phyloP scores from a whole-genome alignment of 2,797 vertebrate species.

The Rhinatrema bivittatum region DNA sequence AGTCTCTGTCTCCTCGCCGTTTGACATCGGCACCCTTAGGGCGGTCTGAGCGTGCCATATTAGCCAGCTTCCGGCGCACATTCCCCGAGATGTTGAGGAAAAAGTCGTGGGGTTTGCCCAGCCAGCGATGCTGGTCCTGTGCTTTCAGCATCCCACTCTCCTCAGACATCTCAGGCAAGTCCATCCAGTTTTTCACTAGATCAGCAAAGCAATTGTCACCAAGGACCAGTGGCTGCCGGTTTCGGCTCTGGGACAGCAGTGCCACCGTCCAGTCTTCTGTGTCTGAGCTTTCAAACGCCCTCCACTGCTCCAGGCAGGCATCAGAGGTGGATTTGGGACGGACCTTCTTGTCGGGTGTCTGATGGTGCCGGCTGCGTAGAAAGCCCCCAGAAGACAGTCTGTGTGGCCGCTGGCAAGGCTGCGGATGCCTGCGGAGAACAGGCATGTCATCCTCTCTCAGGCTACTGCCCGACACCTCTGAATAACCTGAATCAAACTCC shows the following conservation, averaged over 20 bases:
- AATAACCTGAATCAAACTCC: constrained; percentile 91
- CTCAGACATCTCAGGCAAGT: constrained; percentile 76
- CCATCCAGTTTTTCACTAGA: constrained; percentile 97
- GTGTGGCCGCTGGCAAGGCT: constrained; percentile 50
- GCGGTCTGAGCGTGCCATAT: constrained; percentile 65
- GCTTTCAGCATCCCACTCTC: constrained; percentile 57
- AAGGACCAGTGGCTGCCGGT: constrained; percentile 85
- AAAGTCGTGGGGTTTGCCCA: constrained; percentile 79
- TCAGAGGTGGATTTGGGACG: constrained; percentile 92
- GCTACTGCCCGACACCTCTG: constrained; percentile 73
- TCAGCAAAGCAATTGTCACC: constrained; percentile 97
- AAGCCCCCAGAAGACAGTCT: constrained; percentile 69
- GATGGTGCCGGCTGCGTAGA: constrained; percentile 62
- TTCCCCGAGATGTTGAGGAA: constrained; percentile 77
- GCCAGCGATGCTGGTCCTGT: constrained; percentile 54
- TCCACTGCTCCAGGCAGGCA: constrained; percentile 87
- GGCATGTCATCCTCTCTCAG: constrained; percentile 78
- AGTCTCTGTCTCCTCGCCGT: constrained; percentile 2
- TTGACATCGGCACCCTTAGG: constrained; percentile 20
- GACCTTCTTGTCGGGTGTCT: constrained; percentile 38
- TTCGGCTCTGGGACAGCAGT: constrained; percentile 83
- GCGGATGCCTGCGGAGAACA: constrained; percentile 15
- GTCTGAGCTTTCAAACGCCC: constrained; percentile 65
- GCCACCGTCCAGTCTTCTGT: constrained; percentile 85
- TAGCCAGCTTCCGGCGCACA: constrained; percentile 70